Evolutionary conservation across 2,113 vertebrate genomes (phyloP).

Genomic region (Pygoscelis antarcticus): DNA sequence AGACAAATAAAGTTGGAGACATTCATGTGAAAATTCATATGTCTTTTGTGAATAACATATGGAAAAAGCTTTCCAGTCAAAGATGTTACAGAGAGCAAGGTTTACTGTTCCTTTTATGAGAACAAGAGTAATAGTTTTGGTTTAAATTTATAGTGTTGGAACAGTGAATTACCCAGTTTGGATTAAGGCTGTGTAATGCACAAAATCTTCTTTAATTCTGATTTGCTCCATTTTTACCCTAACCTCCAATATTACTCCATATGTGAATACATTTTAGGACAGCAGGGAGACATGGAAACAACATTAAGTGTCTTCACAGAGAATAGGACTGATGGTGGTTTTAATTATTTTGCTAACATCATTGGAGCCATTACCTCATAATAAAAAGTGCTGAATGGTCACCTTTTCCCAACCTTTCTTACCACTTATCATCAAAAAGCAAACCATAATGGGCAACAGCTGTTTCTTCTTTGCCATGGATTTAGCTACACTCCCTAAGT

Average conservation of each 20-base stretch:
- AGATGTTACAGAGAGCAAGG: not conserved
- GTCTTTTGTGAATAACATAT: not conserved
- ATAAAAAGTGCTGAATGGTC: conserved; percentile 55
- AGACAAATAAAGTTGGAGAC: not conserved
- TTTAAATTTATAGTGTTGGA: not conserved
- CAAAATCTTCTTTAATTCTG: conserved; percentile 30
- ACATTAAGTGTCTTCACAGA: conserved; percentile 3
- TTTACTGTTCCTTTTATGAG: not conserved
- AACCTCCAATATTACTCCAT: not conserved
- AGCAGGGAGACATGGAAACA: not conserved
- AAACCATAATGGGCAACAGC: conserved; percentile 55
- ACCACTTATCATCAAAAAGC: conserved; percentile 53
- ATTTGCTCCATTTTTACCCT: conserved; percentile 17
- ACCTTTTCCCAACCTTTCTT: conserved; percentile 62
- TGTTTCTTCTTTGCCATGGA: conserved; percentile 33
- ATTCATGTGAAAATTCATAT: not conserved
- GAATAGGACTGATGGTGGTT: conserved; percentile 7
- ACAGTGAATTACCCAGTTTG: not conserved
- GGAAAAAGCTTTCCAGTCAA: not conserved
- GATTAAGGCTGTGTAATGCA: not conserved
- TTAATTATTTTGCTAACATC: conserved; percentile 57
- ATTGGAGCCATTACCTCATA: conserved; percentile 37
- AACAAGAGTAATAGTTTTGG: not conserved
- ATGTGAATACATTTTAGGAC: conserved; percentile 13
- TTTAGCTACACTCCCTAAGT: conserved; percentile 3